Evolutionary conservation across 2,797 vertebrate species (phyloP), one percentile per base, ranked within the genome.

Genomic region (Odontamblyopus rebecca): DNA sequence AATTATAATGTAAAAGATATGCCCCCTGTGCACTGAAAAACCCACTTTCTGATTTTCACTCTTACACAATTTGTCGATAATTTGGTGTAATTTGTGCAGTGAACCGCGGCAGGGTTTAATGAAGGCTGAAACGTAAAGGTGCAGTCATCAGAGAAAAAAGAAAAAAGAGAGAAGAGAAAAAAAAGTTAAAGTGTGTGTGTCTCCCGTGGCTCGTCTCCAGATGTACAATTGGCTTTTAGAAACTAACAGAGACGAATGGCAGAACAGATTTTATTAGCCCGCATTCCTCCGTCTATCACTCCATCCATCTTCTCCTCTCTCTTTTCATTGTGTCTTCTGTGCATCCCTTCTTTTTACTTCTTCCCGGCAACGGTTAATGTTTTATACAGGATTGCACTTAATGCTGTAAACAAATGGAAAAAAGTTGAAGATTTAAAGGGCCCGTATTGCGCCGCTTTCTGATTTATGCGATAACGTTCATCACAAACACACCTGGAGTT

Each of bases 201-300:
- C 89, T 77, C 90, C 85, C 86, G 91, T 93, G 90, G 81, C 80
- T 75, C 77, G 86, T 89, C 71, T 81, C 91, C 85, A 83, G 75
- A 86, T 83, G 82, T 84, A 83, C 80, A 67, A 69, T 53, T 82
- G 79, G 68, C 67, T 84, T 85, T 83, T 71, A 81, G 78, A 77
- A 86, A 80, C 75, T 77, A 82, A 85, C 79, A 68, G 59, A 95
- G 91, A 95, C 85, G 89, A 95, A 95, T 94, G 91, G 86, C 69
- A 88, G 88, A 85, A 90, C 90, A 67, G 77, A 79, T 86, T 88
- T 89, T 84, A 84, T 90, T 78, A 82, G 77, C 69, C 60, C 61
- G 13, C 66, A 73, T 82, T 41, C 74, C 74, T 85, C 77, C 48
- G 67, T 71, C 66, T 30, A 63, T 82, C 67, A 29, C 59, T 70